Evolutionary conservation across 1,140 invertebrate species (phyloP).

Genomic region (Ectropis grisescens): DNA sequence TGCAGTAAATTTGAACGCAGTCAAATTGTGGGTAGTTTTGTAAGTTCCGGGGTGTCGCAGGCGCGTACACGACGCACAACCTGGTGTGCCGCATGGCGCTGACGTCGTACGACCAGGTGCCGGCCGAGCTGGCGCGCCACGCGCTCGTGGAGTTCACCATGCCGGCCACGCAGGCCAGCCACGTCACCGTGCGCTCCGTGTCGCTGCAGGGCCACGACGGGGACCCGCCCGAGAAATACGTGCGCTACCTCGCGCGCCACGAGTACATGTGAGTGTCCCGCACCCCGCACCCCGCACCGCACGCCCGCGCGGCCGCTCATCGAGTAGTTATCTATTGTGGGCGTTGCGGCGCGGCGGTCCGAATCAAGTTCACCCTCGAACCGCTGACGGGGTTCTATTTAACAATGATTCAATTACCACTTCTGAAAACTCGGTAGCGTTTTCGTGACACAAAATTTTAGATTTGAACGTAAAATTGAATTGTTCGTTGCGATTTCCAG

Average conservation of each 20-base stretch:
- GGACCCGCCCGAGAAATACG: constrained; percentile 98
- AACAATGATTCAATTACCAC: too few species aligned
- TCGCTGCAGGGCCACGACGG: constrained; percentile 92
- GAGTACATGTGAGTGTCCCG: constrained; percentile 86
- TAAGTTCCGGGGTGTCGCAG: constrained; percentile 61
- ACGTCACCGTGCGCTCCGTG: constrained; percentile 96
- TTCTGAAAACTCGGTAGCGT: too few species aligned
- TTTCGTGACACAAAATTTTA: too few species aligned
- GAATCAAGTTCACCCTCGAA: too few species aligned
- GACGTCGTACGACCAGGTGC: constrained; percentile 97
- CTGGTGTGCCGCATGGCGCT: constrained; percentile 93
- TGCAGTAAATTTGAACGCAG: too few species aligned
- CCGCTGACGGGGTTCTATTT: too few species aligned
- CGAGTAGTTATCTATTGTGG: too few species aligned
- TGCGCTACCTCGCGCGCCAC: constrained; percentile 95
- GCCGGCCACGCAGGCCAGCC: constrained; percentile 97
- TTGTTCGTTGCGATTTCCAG: too few species aligned
- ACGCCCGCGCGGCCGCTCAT: not conserved
- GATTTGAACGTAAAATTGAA: too few species aligned
- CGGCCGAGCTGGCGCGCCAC: constrained; percentile 89
- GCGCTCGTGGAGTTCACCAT: constrained; percentile 98
- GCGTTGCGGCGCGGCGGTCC: too few species aligned
- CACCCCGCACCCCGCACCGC: not conserved
- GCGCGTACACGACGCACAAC: constrained; percentile 96
- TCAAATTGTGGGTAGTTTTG: too few species aligned